phyloP scores from a whole-genome alignment of 2,113 vertebrate genomes.

The Malaclemys terrapin region DNA sequence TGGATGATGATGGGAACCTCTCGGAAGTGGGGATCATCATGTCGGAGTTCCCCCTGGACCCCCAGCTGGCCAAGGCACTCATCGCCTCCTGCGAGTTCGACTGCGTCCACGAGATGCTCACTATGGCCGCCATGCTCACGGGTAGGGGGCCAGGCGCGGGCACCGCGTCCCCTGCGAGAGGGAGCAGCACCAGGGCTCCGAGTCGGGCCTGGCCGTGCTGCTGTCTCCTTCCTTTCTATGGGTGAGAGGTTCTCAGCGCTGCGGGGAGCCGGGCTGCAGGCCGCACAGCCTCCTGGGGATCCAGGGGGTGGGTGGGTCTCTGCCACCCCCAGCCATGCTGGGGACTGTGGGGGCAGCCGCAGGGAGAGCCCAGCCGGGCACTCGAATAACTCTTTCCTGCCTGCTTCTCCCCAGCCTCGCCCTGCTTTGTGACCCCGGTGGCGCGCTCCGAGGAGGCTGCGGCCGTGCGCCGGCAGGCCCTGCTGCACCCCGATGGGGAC shows the following conservation, averaged over 20 bases:
- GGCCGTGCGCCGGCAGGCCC: conserved; percentile 77
- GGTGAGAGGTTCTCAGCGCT: too few species aligned
- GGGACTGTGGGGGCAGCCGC: rapidly evolving
- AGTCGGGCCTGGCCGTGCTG: too few species aligned
- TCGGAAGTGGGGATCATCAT: conserved; percentile 91
- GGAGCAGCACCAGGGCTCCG: too few species aligned
- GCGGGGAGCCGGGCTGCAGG: not conserved
- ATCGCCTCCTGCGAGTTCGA: conserved; percentile 90
- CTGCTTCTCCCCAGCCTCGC: not conserved
- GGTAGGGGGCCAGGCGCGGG: conserved; percentile 55
- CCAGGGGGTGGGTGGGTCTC: too few species aligned
- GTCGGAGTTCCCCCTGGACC: conserved; percentile 88
- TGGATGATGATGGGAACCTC: conserved; percentile 87
- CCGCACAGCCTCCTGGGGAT: not conserved
- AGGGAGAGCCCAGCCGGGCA: rapidly evolving
- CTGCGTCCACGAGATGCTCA: conserved; percentile 91
- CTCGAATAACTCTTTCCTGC: not conserved
- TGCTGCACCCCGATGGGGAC: conserved; percentile 86
- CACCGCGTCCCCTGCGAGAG: rapidly evolving
- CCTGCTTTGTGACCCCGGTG: conserved; percentile 43
- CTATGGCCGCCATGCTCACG: conserved; percentile 90
- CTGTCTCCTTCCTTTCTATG: too few species aligned
- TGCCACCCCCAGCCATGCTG: rapidly evolving
- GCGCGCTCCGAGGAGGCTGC: conserved; percentile 78
- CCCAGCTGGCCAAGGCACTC: conserved; percentile 88